Conservation (phyloP, 2,888 invertebrate species). For the Lasius platythorax region DNA sequence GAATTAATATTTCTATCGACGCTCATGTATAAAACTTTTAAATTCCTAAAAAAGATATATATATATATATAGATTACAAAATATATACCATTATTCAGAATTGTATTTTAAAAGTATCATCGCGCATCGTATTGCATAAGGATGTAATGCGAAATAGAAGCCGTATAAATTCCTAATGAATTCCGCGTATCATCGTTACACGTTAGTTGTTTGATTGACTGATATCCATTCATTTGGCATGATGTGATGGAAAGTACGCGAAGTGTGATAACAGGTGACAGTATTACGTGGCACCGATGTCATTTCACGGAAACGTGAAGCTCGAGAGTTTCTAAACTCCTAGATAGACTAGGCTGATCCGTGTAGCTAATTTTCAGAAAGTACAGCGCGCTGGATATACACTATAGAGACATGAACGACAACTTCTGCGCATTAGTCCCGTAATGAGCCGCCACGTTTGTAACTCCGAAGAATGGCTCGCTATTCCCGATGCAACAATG, state of each 20-base stretch:
- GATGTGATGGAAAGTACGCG: constrained; percentile 35
- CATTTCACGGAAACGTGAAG: constrained; percentile 48
- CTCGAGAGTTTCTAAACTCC: constrained; percentile 61
- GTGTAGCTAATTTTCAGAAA: constrained; percentile 69
- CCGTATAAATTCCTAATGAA: constrained; percentile 26
- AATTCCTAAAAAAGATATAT: background rate
- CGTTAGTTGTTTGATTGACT: constrained; percentile 44
- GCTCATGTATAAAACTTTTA: background rate
- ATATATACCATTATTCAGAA: background rate
- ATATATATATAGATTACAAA: too few species aligned
- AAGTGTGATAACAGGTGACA: constrained; percentile 59
- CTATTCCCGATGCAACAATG: constrained; percentile 50
- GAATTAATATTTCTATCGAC: constrained; percentile 8
- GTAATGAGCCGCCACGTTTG: constrained; percentile 65
- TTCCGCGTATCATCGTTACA: constrained; percentile 20
- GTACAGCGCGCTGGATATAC: constrained; percentile 25
- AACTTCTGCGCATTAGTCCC: constrained; percentile 63
- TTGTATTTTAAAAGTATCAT: background rate
- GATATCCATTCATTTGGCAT: constrained; percentile 44
- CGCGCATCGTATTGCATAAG: background rate
- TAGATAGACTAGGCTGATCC: constrained; percentile 58
- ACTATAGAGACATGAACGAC: constrained; percentile 54
- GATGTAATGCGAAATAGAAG: background rate
- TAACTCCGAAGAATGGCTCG: constrained; percentile 60
- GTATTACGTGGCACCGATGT: constrained; percentile 50